These are phyloP conservation scores for Erebia epiphron DNA, from an alignment of 2,888 invertebrate genomes.

Conservation along the genomic window DNA sequence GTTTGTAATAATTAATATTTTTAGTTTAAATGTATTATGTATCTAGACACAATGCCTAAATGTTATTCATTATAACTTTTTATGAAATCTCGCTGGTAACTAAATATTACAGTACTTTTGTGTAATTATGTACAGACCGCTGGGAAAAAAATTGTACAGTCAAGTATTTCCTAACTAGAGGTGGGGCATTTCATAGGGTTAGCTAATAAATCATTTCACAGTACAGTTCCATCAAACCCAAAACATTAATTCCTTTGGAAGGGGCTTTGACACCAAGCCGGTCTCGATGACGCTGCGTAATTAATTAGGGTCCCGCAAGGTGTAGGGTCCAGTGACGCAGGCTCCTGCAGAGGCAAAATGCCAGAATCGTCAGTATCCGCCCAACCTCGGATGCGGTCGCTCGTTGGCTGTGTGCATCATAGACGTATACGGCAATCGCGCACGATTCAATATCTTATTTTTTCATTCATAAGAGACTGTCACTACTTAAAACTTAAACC, in stretches of 20 bases:
- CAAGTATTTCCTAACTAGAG: neutral
- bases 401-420: conserved; percentile 49
- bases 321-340: conserved; percentile 78
- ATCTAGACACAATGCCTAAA: too few relatives aligned
- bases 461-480: conserved; percentile 28
- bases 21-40: too few relatives aligned
- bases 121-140: neutral
- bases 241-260: conserved; percentile 27
- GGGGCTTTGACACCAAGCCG: conserved; percentile 52
- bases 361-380: conserved; percentile 56
- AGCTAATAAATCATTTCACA: conserved; percentile 9
- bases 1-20: neutral
- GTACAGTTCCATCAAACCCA: conserved; percentile 12
- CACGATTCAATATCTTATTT: conserved; percentile 34
- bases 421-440: conserved; percentile 43
- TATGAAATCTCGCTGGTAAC: too few relatives aligned
- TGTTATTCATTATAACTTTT: too few relatives aligned
- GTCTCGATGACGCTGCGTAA: conserved; percentile 68
- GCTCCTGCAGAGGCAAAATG: conserved; percentile 66
- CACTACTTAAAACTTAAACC: neutral
- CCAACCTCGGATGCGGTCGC: conserved; percentile 59
- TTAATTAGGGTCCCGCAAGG: conserved; percentile 79
- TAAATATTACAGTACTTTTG: neutral
- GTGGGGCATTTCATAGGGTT: neutral
- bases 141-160: neutral